Base-by-base conservation (phyloP, 1,140 invertebrate genomes). In the Proctacanthus coquilletti region DNA sequence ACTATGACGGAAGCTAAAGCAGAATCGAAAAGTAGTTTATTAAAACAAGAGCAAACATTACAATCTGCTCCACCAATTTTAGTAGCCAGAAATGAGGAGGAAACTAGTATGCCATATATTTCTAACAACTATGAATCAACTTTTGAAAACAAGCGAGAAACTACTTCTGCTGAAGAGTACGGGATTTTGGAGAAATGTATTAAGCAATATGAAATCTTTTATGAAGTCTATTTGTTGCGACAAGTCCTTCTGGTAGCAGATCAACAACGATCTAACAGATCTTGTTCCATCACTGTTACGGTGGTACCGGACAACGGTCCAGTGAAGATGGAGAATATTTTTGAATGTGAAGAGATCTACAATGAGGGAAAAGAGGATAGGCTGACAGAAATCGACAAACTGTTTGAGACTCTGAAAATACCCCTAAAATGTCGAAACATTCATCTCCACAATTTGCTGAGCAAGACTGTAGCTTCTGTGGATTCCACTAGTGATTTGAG, bases 171-270 rank as follows among this genome's bases (percentile, higher is more conserved):
- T 5, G 48, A 52, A 11, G 55, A 50, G 13, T 56, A 67, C 29
- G 63, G 69, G 0, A 68, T 72, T 47, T 36, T 72, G 3, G 69
- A 70, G 41, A 71, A 73, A 43, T 82, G 79, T 52, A 63, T 77
- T 10, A 63, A 72, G 36, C 67, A 72, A 40, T 83, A 80, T 45
- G 72, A 83, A 51, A 59, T 66, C 11, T 80, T 83, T 34, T 60
- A 53, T 11, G 53, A 60, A 36, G 42, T 60, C 2, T 60, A 56
- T 27, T 15, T 60, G n/a, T 37, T 54, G 4, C 40, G 50, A 3
- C 45, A 59, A 18, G 21, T 60, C 10, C 40, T 60, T 5, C 17
- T 27, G 14, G 20, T 35, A 17, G 10, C 41, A 52, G 18, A 50
- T 53, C 9, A 37, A 44, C 34, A 40, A 27, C 4, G 17, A 39